Base-by-base conservation (phyloP, 2,113 vertebrate species). In the Alces alces region DNA sequence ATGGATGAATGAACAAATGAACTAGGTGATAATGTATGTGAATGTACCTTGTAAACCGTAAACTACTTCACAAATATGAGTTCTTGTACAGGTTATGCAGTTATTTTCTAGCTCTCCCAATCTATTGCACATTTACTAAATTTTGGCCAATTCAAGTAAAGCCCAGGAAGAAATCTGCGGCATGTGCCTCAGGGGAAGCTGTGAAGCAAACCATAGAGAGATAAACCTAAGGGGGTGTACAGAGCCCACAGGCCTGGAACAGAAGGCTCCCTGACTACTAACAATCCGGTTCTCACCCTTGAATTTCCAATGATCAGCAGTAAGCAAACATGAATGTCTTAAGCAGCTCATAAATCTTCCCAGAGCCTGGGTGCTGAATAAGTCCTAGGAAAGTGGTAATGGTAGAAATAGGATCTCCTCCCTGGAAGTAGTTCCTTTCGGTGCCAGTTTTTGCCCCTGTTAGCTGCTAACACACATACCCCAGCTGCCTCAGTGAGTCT, bases 291-390 rank as follows among this genome's bases (percentile, higher is more conserved):
- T 97, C 97, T 97, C 96, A 96, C 95, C 95, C 85, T 96, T 93
- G 95, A 93, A 57, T 98, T 95, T 91, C 95, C 95, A 98, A 11
- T 94, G 92, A 94, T 95, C 95, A 93, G 97, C 97, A 96, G 80
- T 86, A 91, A 95, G 96, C 96, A 98, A 96, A 96, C 96, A 96
- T 21, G 90, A 96, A 89, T 94, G 94, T 94, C 96, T 97, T 95
- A 97, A 96, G 76, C 97, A 96, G 96, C 95, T 97, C 95, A 28
- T 98, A 98, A 98, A 99, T 98, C 80, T 96, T 89, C 87, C 58
- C 78, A 50, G 96, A 98, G 97, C 92, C 28, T 43, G 50, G 47
- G 73, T 97, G 92, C 95, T 98, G 95, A 98, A 94, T 96, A 96
- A 95, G 95, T 92, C 87, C 98, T 93, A 97, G 98, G 96, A 98